These are phyloP conservation scores for Conomelus anceps DNA, from an alignment of 2,888 invertebrate species.

Conservation along the genomic window DNA sequence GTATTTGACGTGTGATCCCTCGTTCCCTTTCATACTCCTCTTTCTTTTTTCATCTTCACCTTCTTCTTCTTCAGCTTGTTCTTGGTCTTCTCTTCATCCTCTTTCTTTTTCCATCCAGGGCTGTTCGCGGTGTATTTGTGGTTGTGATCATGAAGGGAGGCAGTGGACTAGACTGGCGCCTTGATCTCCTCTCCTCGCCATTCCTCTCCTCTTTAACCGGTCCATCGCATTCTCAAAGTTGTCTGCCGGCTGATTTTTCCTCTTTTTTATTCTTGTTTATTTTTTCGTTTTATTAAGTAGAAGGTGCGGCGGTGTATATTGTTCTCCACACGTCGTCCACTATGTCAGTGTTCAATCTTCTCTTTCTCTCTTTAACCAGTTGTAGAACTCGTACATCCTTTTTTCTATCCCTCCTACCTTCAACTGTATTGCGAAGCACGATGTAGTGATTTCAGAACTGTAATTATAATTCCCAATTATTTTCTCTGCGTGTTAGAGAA, in stretches of 20 bases:
- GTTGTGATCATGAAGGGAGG: background rate
- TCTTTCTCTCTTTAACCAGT: background rate
- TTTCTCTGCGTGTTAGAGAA: background rate
- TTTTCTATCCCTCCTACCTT: background rate
- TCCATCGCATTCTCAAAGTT: background rate
- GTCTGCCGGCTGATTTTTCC: background rate
- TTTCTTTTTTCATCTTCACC: background rate
- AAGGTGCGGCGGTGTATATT: background rate
- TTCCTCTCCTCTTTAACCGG: slow-evolving; percentile 4
- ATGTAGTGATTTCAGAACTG: background rate
- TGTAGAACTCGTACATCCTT: background rate
- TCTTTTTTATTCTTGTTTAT: background rate
- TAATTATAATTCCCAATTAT: background rate
- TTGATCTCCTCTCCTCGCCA: background rate
- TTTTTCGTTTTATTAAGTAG: background rate
- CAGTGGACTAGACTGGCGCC: background rate
- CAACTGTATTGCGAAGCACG: background rate
- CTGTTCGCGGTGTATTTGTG: background rate
- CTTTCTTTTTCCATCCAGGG: background rate
- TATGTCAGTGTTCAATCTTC: background rate
- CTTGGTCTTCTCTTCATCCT: background rate
- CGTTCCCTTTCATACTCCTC: background rate
- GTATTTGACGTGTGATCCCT: background rate
- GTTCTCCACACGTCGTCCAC: background rate
- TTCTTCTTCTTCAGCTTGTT: background rate